These are phyloP conservation scores for Amiota communis DNA, from an alignment of 2,888 invertebrate genomes.

Conservation along the genomic window DNA sequence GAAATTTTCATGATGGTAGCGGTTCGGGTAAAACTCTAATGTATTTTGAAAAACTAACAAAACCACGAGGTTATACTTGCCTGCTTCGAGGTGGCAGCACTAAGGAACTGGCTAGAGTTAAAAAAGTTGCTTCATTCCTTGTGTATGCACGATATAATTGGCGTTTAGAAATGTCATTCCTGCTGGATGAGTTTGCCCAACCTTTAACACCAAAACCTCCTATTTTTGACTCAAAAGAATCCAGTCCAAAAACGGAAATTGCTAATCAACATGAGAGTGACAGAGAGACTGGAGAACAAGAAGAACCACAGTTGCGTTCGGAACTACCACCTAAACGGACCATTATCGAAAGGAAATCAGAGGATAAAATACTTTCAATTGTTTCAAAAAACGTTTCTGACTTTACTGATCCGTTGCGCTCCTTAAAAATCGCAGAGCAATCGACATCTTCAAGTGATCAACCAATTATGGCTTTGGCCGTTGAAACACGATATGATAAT, in stretches of 20 bases:
- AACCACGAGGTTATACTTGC: conserved; percentile 89
- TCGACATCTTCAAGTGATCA: conserved; percentile 72
- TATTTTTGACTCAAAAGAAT: conserved; percentile 74
- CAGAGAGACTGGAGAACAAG: conserved; percentile 41
- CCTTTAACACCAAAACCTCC: conserved; percentile 77
- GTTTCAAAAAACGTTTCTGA: conserved; percentile 75
- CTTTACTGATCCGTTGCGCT: conserved; percentile 87
- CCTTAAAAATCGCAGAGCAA: conserved; percentile 69
- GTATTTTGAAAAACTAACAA: conserved; percentile 93
- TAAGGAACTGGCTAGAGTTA: conserved; percentile 85
- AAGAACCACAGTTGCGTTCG: conserved; percentile 40
- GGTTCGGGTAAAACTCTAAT: conserved; percentile 88
- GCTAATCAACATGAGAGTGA: conserved; percentile 52
- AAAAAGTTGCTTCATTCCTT: conserved; percentile 87
- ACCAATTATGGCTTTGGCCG: conserved; percentile 68
- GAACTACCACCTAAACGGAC: conserved; percentile 41
- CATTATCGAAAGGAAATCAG: conserved; percentile 65
- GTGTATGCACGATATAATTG: conserved; percentile 86
- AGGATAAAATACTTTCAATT: conserved; percentile 76
- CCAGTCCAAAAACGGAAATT: conserved; percentile 65
- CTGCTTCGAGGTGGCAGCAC: conserved; percentile 87
- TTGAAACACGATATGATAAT: conserved; percentile 78
- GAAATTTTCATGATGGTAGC: conserved; percentile 76
- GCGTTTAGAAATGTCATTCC: conserved; percentile 91
- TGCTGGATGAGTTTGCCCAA: conserved; percentile 89